Evolutionary conservation across 2,888 invertebrate genomes (phyloP).

Genomic region (Drosophila macrospina): DNA sequence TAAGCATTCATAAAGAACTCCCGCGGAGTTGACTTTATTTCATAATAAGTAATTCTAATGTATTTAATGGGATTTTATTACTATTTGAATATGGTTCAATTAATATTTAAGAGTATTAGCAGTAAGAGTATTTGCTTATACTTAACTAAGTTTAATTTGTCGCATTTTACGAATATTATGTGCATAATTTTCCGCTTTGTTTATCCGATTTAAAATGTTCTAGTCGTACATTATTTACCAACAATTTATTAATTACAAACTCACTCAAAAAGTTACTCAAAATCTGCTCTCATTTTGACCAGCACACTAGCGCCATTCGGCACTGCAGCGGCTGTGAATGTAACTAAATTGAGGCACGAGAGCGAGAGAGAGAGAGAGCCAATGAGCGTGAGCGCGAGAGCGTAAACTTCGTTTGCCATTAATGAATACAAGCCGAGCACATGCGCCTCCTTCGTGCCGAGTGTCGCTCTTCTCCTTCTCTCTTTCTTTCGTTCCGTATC

Average conservation of each 20-base stretch:
- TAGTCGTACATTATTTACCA: constrained; percentile 11
- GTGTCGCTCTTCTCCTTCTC: constrained; percentile 4
- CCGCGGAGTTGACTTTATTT: background rate
- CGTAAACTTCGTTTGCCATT: constrained; percentile 2
- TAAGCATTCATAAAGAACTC: background rate
- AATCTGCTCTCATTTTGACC: constrained; percentile 15
- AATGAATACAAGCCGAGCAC: constrained; percentile 32
- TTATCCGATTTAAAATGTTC: background rate
- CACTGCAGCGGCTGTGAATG: constrained; percentile 44
- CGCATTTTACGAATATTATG: background rate
- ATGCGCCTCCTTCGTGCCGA: constrained; percentile 60
- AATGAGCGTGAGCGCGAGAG: constrained; percentile 11
- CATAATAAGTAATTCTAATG: background rate
- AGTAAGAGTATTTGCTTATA: no score
- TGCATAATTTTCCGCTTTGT: background rate
- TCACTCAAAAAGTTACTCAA: constrained; percentile 49
- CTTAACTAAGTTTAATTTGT: no score
- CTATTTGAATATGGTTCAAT: no score
- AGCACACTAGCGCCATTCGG: constrained; percentile 61
- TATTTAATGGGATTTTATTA: no score
- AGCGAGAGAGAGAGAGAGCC: constrained; percentile 24
- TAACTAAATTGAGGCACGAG: constrained; percentile 36
- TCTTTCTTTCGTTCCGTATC: constrained; percentile 14
- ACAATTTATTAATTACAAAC: constrained; percentile 31
- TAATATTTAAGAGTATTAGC: no score